Conservation (phyloP, 2,113 vertebrate genomes). For the Cairina moschata region DNA sequence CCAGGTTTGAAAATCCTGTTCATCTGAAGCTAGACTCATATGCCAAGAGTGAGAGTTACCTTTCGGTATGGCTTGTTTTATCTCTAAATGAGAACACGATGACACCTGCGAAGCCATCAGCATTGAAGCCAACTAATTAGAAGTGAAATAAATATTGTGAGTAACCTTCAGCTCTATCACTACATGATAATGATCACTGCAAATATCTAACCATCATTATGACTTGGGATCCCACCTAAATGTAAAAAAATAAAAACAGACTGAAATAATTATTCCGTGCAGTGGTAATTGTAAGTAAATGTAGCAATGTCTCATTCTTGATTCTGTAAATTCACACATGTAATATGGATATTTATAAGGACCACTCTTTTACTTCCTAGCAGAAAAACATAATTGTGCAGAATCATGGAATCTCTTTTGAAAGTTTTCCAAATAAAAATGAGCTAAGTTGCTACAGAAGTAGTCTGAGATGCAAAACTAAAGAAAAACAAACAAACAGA, state of each 20-base stretch:
- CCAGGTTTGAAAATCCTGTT: slow-evolving; percentile 1
- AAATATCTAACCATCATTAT: neutral
- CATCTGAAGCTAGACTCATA: slow-evolving; percentile 25
- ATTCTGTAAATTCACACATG: neutral
- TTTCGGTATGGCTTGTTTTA: neutral
- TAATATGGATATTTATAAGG: accelerated
- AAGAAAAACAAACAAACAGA: no score
- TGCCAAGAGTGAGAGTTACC: neutral
- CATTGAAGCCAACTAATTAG: neutral
- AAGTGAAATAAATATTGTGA: neutral
- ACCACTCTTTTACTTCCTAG: neutral
- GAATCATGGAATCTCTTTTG: neutral
- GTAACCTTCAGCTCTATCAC: neutral
- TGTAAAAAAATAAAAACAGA: neutral
- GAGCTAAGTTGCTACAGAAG: neutral
- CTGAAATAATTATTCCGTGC: neutral
- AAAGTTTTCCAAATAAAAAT: neutral
- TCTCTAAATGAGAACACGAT: slow-evolving; percentile 43
- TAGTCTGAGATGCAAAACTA: neutral
- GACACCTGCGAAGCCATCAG: neutral
- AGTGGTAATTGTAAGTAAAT: neutral
- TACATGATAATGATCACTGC: neutral
- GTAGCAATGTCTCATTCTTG: no score
- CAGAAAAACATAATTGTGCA: neutral
- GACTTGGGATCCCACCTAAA: neutral